phyloP scores from a whole-genome alignment of 92 coral and sea anemone genomes.

The Palythoa heliodiscus region DNA sequence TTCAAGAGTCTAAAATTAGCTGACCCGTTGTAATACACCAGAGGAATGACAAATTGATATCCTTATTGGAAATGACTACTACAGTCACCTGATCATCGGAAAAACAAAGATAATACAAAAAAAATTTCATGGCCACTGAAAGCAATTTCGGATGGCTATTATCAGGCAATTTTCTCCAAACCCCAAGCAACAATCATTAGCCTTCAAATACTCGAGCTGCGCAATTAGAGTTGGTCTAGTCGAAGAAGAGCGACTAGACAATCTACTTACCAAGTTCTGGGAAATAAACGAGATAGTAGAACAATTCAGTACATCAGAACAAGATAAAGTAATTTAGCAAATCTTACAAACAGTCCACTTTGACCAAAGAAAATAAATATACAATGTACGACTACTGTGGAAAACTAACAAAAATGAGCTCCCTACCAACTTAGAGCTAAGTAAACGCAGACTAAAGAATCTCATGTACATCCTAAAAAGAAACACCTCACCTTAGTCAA shows the following conservation, averaged over 20 bases:
- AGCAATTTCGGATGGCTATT: slow-evolving; percentile 15
- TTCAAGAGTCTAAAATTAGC: too few relatives aligned
- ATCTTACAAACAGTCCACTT: slow-evolving; percentile 14
- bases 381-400: slow-evolving; percentile 15
- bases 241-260: slow-evolving; percentile 1
- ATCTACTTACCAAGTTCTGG: slow-evolving; percentile 19
- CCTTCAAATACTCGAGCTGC: not conserved
- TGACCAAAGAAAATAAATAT: slow-evolving; percentile 10
- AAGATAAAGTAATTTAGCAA: slow-evolving; percentile 1
- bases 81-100: slow-evolving; percentile 9
- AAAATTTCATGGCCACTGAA: not conserved
- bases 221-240: not conserved
- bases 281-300: slow-evolving; percentile 17
- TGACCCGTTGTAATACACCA: not conserved
- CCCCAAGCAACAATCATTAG: slow-evolving; percentile 3
- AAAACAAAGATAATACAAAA: not conserved
- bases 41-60: slow-evolving; percentile 20
- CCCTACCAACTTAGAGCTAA: slow-evolving; percentile 25
- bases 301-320: slow-evolving; percentile 5
- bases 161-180: slow-evolving; percentile 14
- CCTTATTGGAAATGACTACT: not conserved
- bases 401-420: slow-evolving; percentile 17
- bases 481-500: slow-evolving; percentile 29
- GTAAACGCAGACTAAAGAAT: not conserved
- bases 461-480: slow-evolving; percentile 40